Conservation (phyloP, 2,113 vertebrate species). For the Ochotona curzoniae region DNA sequence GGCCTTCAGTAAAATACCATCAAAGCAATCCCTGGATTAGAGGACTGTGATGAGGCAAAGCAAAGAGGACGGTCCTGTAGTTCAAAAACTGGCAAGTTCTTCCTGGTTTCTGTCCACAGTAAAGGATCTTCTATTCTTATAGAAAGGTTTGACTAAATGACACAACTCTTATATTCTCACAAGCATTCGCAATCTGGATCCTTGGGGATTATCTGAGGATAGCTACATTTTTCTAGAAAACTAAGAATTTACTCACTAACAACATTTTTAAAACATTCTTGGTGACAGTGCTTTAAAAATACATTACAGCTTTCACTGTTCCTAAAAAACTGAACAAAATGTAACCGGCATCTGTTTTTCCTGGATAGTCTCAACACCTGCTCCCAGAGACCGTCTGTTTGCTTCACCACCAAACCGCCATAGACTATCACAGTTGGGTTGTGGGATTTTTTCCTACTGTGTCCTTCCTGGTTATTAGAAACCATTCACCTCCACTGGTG, state of each 20-base stretch:
- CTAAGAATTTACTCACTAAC: constrained; percentile 53
- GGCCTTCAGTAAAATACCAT: neutral
- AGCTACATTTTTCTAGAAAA: constrained; percentile 56
- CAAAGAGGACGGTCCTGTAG: neutral
- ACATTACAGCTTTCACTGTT: constrained; percentile 47
- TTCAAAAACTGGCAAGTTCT: constrained; percentile 7
- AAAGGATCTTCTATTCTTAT: neutral
- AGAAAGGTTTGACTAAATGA: constrained; percentile 2
- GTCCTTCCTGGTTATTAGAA: neutral
- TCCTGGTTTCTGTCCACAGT: neutral
- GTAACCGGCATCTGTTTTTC: constrained; percentile 54
- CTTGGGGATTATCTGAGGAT: constrained; percentile 47
- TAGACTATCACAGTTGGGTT: neutral
- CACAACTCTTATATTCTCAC: neutral
- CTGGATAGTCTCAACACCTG: constrained; percentile 36
- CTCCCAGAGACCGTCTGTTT: constrained; percentile 8
- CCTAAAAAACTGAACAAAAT: constrained; percentile 67
- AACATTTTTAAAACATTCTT: constrained; percentile 63
- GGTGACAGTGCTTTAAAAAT: constrained; percentile 65
- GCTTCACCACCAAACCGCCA: neutral
- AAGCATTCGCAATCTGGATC: neutral
- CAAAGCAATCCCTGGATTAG: neutral
- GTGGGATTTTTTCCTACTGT: neutral
- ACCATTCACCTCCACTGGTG: neutral
- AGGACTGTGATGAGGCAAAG: neutral